These are phyloP conservation scores for Pocillopora meandrina DNA, from an alignment of 92 coral and sea anemone species.

Conservation along the genomic window DNA sequence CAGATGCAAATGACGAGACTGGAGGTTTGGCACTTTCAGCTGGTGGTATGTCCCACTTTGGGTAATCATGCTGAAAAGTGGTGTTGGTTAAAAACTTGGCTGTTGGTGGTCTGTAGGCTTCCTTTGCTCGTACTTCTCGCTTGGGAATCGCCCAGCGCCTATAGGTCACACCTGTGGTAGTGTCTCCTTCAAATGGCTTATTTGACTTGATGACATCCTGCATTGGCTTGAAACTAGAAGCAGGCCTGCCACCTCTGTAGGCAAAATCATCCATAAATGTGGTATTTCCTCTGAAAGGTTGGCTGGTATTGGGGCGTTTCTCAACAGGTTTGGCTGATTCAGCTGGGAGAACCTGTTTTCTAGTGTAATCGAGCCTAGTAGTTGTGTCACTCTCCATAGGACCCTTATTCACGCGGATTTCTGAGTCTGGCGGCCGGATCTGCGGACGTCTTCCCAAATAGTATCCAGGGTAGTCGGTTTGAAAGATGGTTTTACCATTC, in stretches of 20 bases:
- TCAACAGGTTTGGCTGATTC: slow-evolving; percentile 84
- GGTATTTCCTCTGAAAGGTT: slow-evolving; percentile 85
- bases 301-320: slow-evolving; percentile 79
- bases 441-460: slow-evolving; percentile 80
- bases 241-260: slow-evolving; percentile 87
- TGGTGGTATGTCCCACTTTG: slow-evolving; percentile 83
- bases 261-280: slow-evolving; percentile 92
- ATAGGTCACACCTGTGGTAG: slow-evolving; percentile 83
- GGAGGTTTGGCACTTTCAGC: slow-evolving; percentile 95
- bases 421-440: slow-evolving; percentile 87
- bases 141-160: slow-evolving; percentile 83
- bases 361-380: slow-evolving; percentile 92
- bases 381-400: slow-evolving; percentile 98
- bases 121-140: slow-evolving; percentile 76
- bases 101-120: slow-evolving; percentile 84
- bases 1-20: slow-evolving; percentile 74
- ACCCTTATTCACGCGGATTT: slow-evolving; percentile 69
- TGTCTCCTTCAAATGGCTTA: slow-evolving; percentile 92
- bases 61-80: slow-evolving; percentile 93
- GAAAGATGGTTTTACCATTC: slow-evolving; percentile 91
- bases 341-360: slow-evolving; percentile 80
- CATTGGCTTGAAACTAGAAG: slow-evolving; percentile 88
- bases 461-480: slow-evolving; percentile 96
- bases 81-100: slow-evolving; percentile 86
- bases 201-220: slow-evolving; percentile 78